Base-by-base conservation (phyloP, 2,888 invertebrate species). In the Chrysolina americana region DNA sequence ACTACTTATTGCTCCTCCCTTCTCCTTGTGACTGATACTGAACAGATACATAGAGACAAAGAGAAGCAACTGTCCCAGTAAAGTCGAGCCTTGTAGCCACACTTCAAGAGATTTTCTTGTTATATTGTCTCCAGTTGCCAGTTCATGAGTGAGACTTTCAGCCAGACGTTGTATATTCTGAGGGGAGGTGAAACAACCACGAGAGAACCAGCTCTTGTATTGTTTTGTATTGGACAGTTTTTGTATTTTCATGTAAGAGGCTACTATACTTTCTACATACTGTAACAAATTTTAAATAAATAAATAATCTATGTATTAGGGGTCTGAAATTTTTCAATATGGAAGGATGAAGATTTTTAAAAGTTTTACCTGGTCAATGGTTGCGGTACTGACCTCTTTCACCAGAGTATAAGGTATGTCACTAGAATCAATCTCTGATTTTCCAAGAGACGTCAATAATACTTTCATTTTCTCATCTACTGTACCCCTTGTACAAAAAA, bases 231-330 rank as follows among this genome's bases (percentile, higher is more conserved):
- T 89, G 78, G 88, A 89, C 47, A 91, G 87, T 80, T 92, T 93
- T 79, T 93, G 89, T 50, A 93, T 91, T 85, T 92, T 92, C 86
- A 94, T 91, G 85, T 94, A 95, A 0, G 94, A 94, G 41, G 93
- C 93, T 0, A 94, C 92, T 82, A 94, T 92, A 78, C 93, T 93
- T 85, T 94, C 93, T 77, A 94, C 92, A 85, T 94, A 95, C 91
- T 94, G 88, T 70, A 78, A 79, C 28, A 71, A 19, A 53, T 53
- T n/a, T n/a, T n/a, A n/a, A n/a, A n/a, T n/a, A n/a, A n/a, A n/a
- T n/a, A n/a, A n/a, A n/a, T n/a, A n/a, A n/a, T n/a, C n/a, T n/a
- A n/a, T n/a, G n/a, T n/a, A n/a, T n/a, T n/a, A n/a, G n/a, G n/a
- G n/a, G n/a, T n/a, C n/a, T n/a, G n/a, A n/a, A n/a, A n/a, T n/a